phyloP scores from a whole-genome alignment of 2,888 invertebrate species.

The Troides oblongomaculatus region DNA sequence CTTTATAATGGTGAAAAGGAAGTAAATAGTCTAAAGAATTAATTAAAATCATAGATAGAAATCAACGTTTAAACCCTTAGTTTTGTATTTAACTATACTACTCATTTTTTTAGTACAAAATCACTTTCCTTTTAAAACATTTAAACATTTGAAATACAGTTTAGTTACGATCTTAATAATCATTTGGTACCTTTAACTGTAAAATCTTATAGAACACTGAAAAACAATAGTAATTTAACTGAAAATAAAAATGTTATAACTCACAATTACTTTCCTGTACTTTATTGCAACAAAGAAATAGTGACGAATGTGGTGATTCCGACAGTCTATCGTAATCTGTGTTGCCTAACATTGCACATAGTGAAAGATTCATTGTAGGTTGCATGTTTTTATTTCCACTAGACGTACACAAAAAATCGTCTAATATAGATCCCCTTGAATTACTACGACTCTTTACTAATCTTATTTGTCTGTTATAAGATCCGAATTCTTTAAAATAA shows the following conservation, averaged over 20 bases:
- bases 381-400: slow-evolving; percentile 44
- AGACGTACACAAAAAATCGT: slow-evolving; percentile 58
- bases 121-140: too few species aligned
- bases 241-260: slow-evolving; percentile 39
- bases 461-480: slow-evolving; percentile 71
- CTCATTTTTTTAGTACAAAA: too few species aligned
- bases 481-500: slow-evolving; percentile 79
- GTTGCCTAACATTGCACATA: slow-evolving; percentile 50
- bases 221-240: not conserved
- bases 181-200: not conserved
- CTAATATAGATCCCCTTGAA: slow-evolving; percentile 70
- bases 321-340: slow-evolving; percentile 54
- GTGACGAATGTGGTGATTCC: slow-evolving; percentile 46
- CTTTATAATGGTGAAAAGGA: not conserved
- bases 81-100: not conserved
- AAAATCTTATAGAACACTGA: not conserved
- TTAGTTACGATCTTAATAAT: not conserved
- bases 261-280: slow-evolving; percentile 67
- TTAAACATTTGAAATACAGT: not conserved
- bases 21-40: not conserved
- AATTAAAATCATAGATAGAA: not conserved
- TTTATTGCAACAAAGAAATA: slow-evolving; percentile 54
- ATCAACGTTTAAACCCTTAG: not conserved
- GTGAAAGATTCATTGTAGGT: slow-evolving; percentile 53
- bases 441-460: slow-evolving; percentile 70